phyloP scores from a whole-genome alignment of 2,888 invertebrate genomes.

The Sarcophaga variegata region DNA sequence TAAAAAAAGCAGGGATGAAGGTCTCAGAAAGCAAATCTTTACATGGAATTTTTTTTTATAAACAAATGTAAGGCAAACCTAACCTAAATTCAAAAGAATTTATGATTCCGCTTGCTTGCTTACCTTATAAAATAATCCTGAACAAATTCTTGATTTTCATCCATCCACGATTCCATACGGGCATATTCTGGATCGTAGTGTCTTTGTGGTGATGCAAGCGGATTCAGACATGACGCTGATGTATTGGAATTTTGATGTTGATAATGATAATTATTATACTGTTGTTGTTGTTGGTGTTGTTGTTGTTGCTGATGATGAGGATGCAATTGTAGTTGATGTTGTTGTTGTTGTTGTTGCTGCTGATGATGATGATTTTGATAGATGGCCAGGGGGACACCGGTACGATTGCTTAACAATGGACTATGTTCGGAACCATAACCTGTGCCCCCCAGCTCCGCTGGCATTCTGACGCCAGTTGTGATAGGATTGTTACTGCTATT shows the following conservation, averaged over 20 bases:
- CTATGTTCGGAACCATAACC: constrained; percentile 85
- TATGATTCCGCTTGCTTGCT: constrained; percentile 67
- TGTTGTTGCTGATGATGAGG: constrained; percentile 73
- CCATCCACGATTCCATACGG: constrained; percentile 96
- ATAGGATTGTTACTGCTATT: constrained; percentile 31
- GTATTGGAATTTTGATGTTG: constrained; percentile 57
- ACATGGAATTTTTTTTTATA: too few relatives aligned
- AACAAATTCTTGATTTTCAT: constrained; percentile 97
- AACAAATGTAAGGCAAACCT: too few relatives aligned
- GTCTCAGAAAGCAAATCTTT: too few relatives aligned
- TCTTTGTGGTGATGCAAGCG: constrained; percentile 78
- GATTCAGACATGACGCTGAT: constrained; percentile 57
- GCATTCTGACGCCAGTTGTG: constrained; percentile 81
- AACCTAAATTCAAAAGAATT: not conserved
- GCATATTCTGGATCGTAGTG: constrained; percentile 93
- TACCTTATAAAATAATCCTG: constrained; percentile 97
- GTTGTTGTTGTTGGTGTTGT: constrained; percentile 70
- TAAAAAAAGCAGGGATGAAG: too few relatives aligned
- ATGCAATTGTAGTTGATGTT: constrained; percentile 70
- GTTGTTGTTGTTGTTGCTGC: constrained; percentile 70
- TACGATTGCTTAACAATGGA: constrained; percentile 80
- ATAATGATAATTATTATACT: constrained; percentile 40
- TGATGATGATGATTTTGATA: constrained; percentile 65
- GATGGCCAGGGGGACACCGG: constrained; percentile 82
- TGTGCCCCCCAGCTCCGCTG: constrained; percentile 85